These are phyloP conservation scores for Perodicticus potto DNA, from an alignment of 2,797 vertebrate genomes.

Conservation along the genomic window DNA sequence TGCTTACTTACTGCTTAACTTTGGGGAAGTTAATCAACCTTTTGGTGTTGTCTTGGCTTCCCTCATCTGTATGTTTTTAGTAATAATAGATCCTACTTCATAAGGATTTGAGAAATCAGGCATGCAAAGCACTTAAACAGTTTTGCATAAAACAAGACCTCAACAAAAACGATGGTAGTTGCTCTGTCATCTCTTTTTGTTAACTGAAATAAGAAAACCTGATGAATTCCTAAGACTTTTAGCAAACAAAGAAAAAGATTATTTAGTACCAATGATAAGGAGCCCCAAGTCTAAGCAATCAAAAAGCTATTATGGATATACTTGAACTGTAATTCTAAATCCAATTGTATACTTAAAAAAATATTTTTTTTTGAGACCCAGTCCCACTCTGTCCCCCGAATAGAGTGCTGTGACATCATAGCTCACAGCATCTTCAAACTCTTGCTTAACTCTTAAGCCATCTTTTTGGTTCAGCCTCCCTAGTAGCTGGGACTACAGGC, in stretches of 20 bases:
- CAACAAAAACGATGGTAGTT: not conserved
- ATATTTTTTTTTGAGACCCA: too few relatives aligned
- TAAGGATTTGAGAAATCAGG: not conserved
- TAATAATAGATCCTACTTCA: not conserved
- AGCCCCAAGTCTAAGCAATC: not conserved
- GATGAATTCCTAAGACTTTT: conserved; percentile 24
- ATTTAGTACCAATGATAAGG: not conserved
- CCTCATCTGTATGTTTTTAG: not conserved
- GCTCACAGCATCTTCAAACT: too few relatives aligned
- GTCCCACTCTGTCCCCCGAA: too few relatives aligned
- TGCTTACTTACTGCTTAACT: not conserved
- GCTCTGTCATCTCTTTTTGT: not conserved
- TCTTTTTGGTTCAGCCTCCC: too few relatives aligned
- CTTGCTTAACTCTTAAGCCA: too few relatives aligned
- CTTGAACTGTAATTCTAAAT: conserved; percentile 28
- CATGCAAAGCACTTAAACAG: not conserved
- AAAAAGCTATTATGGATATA: not conserved
- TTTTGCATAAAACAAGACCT: not conserved
- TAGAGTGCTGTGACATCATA: too few relatives aligned
- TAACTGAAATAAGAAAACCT: not conserved
- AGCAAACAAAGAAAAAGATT: conserved; percentile 21
- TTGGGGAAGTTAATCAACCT: not conserved
- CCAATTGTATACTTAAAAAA: not conserved
- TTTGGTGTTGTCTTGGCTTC: not conserved
- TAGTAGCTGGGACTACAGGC: too few relatives aligned